Evolutionary conservation across 2,888 invertebrate genomes (phyloP), one percentile per base, ranked within the genome.

Genomic region (Epirrhoe alternata): DNA sequence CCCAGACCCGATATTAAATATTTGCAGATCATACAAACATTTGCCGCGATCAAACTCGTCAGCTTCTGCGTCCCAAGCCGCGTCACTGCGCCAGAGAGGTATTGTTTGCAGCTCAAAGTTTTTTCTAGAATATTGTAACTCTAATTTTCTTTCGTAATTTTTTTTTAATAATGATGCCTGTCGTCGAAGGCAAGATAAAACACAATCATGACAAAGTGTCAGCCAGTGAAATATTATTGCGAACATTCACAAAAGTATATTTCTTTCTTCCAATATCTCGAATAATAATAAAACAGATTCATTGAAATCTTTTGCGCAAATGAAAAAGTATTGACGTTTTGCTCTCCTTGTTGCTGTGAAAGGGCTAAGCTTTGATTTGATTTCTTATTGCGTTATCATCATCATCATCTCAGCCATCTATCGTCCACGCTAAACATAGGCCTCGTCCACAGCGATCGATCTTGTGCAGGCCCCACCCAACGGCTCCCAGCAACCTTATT

Each of bases 261-360:
- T 57, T 58, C 47, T 38, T 55, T n/a, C 24, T 58, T 57, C 17
- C n/a, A 58, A 58, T 58, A 58, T 16, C 17, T n/a, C 33, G 17
- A 10, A 50, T 17, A 58, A 35, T 35, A 58, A 47, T 31, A 45
- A 42, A 14, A 58, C 12, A 10, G 38, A 5, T 58, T 12, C 14
- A 33, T n/a, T 24, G 35, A 33, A 58, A 58, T 58, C 10, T 58
- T 58, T 50, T 24, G 12, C 10, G 49, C 58, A 58, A 58, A 57
- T 57, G 49, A 57, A 49, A 58, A 58, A 35, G 17, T 58, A 58
- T 58, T 58, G 49, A 58, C 33, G 6, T 57, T 56, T 56, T 38
- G 12, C 38, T 17, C 38, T 17, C 6, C 38, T 42, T 42, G 12
- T 12, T 42, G 38, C 12, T 42, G 14, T 30, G 8, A 47, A 54